Evolutionary conservation across 2,797 vertebrate species (phyloP), one percentile per base, ranked within the genome.

Genomic region (Circus cinereus): DNA sequence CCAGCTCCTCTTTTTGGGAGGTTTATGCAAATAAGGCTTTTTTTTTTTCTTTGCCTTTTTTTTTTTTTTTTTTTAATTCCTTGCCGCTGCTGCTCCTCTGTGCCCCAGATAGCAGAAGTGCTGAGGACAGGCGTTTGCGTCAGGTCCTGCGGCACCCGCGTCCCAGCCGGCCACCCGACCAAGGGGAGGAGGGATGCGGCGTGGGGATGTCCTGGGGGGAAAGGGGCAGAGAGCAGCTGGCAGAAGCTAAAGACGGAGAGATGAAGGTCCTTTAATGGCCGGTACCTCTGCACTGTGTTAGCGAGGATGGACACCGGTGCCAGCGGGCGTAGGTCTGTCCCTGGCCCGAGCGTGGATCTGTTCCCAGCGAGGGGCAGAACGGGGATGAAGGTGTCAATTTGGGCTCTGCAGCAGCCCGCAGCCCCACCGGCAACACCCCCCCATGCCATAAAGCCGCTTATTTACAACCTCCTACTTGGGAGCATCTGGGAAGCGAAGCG

Each of bases 61-160:
- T 78, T 84, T 67, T 43, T 43, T 43, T 43, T 48, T 48, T 48
- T 48, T 48, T 82, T 50, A 88, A 92, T 94, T 95, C 92, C 87
- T 91, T 0, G 3, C 56, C 0, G 73, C 93, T 94, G 89, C 95
- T 51, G 70, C 88, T 95, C 81, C 14, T 34, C 84, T 5, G n/a
- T 95, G 96, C 81, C 97, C 96, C 96, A 96, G 95, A 96, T 97
- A 92, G 93, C 75, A 93, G 93, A 97, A 97, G 82, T 95, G 95
- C 94, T 96, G 95, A 96, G 93, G 93, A 92, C 91, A 88, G 93
- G 85, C 76, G 16, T 91, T 96, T 92, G 89, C 56, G 38, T 63
- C 76, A 65, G 68, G 94, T 82, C 95, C 89, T 96, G 95, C 92
- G n/a, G 94, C 57, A 88, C 85, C 85, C 30, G 22, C 2, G 23